Conservation (phyloP, 2,888 invertebrate genomes). For the Limenitis camilla region DNA sequence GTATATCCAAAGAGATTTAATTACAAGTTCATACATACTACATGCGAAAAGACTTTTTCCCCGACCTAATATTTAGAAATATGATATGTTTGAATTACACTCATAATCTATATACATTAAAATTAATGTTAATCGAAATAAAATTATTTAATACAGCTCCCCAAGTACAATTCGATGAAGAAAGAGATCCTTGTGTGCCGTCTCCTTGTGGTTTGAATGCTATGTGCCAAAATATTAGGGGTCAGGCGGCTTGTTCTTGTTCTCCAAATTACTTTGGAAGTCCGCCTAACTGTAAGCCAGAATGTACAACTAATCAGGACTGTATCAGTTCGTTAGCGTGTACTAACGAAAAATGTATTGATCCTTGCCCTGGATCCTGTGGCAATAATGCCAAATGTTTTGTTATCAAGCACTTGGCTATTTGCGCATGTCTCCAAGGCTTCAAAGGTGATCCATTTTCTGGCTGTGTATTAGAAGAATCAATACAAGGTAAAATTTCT, state of each 20-base stretch:
- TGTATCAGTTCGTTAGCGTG: constrained; percentile 79
- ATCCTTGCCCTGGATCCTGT: constrained; percentile 82
- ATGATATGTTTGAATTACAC: too few species aligned
- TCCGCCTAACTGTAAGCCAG: constrained; percentile 80
- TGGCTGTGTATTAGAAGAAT: constrained; percentile 49
- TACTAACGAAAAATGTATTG: constrained; percentile 77
- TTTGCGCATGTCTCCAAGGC: constrained; percentile 75
- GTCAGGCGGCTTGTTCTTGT: constrained; percentile 77
- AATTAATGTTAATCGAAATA: constrained; percentile 8
- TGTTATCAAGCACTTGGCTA: constrained; percentile 77
- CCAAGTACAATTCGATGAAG: constrained; percentile 52
- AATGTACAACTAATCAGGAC: constrained; percentile 79
- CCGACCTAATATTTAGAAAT: too few species aligned
- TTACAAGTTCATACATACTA: too few species aligned
- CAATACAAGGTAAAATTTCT: constrained; percentile 43
- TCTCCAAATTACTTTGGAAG: constrained; percentile 75
- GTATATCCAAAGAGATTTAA: too few species aligned
- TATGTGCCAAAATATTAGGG: constrained; percentile 71
- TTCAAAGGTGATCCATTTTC: constrained; percentile 78
- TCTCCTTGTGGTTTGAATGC: constrained; percentile 80
- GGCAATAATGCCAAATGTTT: constrained; percentile 73
- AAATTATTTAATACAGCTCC: not conserved
- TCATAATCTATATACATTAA: too few species aligned
- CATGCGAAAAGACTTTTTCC: too few species aligned
- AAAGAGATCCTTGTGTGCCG: constrained; percentile 77